A percentile compares a stretch with the other conserved stretches of the same genome.
phyloP scores from a whole-genome alignment of 2,888 invertebrate genomes.

The Noctuana brunneofusca region DNA sequence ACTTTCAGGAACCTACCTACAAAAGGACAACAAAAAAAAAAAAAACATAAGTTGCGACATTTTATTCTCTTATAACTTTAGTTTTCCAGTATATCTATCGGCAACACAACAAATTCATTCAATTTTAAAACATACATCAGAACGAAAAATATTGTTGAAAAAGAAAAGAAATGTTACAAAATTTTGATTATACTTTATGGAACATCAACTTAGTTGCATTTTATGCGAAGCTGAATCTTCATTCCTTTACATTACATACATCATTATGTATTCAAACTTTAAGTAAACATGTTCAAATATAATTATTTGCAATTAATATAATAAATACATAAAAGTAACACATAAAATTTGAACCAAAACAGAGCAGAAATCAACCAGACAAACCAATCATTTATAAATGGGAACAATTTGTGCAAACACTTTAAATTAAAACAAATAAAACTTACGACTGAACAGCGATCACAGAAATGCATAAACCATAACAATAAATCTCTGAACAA shows the following conservation, averaged over 20 bases:
- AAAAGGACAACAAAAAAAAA: no score
- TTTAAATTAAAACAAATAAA: constrained; percentile 52
- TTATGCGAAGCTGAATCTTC: constrained; percentile 20
- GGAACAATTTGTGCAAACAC: constrained; percentile 62
- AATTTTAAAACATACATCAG: constrained; percentile 22
- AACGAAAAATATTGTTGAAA: constrained; percentile 8
- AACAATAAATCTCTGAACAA: constrained; percentile 61
- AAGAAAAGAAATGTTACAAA: constrained; percentile 8
- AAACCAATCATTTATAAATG: constrained; percentile 21
- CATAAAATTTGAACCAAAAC: constrained; percentile 14
- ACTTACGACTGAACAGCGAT: constrained; percentile 67
- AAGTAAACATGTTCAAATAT: constrained; percentile 14
- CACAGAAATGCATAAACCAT: constrained; percentile 77
- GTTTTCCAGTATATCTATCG: constrained; percentile 44
- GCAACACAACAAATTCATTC: constrained; percentile 34
- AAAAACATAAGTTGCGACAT: constrained; percentile 43
- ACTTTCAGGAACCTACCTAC: no score
- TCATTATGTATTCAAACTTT: constrained; percentile 36
- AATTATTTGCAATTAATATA: constrained; percentile 24
- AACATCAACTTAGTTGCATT: constrained; percentile 25
- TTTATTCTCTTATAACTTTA: constrained; percentile 49
- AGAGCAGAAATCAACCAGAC: constrained; percentile 2
- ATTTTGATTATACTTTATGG: constrained; percentile 7
- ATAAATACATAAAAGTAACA: constrained; percentile 21
- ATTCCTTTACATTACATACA: constrained; percentile 18